These are phyloP conservation scores for Tolypeutes matacus DNA, from an alignment of 2,797 vertebrate species.

Conservation along the genomic window DNA sequence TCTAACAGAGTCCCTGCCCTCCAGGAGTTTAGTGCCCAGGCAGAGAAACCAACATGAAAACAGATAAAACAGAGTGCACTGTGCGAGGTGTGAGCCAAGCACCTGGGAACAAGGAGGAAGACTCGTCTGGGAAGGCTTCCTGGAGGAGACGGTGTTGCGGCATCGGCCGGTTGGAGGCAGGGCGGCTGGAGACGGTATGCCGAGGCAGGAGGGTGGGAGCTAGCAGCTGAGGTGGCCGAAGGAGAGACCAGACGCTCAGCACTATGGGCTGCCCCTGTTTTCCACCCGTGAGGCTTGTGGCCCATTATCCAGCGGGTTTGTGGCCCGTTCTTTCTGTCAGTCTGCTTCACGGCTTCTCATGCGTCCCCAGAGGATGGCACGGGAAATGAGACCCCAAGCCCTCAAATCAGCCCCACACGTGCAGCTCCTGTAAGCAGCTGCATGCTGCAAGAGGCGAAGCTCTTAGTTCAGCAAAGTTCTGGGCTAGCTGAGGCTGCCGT, in stretches of 20 bases:
- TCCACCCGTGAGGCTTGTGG: no score
- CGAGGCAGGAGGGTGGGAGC: not conserved
- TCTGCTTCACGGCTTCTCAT: no score
- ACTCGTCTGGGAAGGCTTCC: not conserved
- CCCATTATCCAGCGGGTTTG: no score
- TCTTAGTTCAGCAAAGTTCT: not conserved
- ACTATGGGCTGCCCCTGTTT: not conserved
- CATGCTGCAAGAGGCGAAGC: not conserved
- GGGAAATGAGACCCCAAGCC: not conserved
- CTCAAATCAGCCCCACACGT: not conserved
- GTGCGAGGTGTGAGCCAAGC: rapidly evolving
- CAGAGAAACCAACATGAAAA: not conserved
- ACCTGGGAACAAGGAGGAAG: not conserved
- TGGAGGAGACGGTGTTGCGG: not conserved
- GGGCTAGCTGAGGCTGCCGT: not conserved
- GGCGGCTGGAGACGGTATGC: not conserved
- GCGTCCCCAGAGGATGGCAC: not conserved
- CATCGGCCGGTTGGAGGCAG: not conserved
- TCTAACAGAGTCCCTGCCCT: not conserved
- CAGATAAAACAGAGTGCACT: not conserved
- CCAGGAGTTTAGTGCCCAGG: not conserved
- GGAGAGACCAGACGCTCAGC: not conserved
- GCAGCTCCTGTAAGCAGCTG: not conserved
- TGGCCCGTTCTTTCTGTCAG: no score
- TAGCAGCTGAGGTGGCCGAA: not conserved